Percentiles rank a stretch among this genome's conserved stretches.
Conservation (phyloP, 2,888 invertebrate genomes). For the Clunio marinus region DNA sequence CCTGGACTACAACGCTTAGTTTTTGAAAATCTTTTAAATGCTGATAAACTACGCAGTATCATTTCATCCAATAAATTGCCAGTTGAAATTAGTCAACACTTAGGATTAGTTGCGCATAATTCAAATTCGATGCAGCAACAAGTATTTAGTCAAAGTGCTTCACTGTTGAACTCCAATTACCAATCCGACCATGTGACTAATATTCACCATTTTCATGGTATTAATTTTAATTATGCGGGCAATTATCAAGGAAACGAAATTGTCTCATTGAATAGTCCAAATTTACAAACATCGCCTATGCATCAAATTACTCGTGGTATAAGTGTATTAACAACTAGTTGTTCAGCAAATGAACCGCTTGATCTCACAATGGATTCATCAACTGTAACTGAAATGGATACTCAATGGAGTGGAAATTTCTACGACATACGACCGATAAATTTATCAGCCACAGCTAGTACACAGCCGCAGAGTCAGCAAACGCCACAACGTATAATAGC, state of each 20-base stretch:
- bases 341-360: conserved; percentile 46
- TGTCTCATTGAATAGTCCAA: conserved; percentile 43
- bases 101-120: conserved; percentile 56
- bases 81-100: conserved; percentile 53
- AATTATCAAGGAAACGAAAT: conserved; percentile 40
- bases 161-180: conserved; percentile 45
- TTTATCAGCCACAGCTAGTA: conserved; percentile 44
- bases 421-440: conserved; percentile 51
- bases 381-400: neutral
- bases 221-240: conserved; percentile 31
- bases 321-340: conserved; percentile 67
- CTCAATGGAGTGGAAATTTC: conserved; percentile 43
- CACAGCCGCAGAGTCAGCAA: conserved; percentile 42
- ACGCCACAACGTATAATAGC: conserved; percentile 49
- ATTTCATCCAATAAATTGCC: conserved; percentile 53
- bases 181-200: conserved; percentile 43
- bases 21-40: conserved; percentile 51
- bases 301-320: conserved; percentile 67
- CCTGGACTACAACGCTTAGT: conserved; percentile 50
- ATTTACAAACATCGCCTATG: conserved; percentile 56
- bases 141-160: conserved; percentile 46
- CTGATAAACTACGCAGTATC: conserved; percentile 52
- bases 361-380: conserved; percentile 50
- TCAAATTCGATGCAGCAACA: conserved; percentile 49
- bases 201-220: conserved; percentile 45